These are phyloP conservation scores for Danio jaintianensis DNA, from an alignment of 2,797 vertebrate genomes.

Conservation along the genomic window DNA sequence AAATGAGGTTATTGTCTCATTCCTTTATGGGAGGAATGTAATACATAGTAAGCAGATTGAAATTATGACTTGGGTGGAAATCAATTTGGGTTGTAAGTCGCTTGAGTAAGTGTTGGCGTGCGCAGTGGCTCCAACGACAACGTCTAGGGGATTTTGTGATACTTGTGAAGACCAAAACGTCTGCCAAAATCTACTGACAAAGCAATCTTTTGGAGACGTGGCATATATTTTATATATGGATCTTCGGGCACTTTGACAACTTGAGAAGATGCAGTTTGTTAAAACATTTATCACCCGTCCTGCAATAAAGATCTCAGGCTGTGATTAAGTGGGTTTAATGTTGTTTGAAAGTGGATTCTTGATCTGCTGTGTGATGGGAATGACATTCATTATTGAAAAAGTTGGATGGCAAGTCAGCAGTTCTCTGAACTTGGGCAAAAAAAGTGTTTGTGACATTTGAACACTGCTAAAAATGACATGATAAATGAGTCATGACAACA, in stretches of 20 bases:
- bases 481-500: background rate
- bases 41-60: constrained; percentile 31
- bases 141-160: constrained; percentile 19
- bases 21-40: constrained; percentile 23
- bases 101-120: constrained; percentile 14
- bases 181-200: constrained; percentile 16
- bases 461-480: background rate
- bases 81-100: constrained; percentile 17
- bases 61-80: constrained; percentile 30
- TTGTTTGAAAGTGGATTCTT: background rate
- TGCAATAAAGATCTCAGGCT: background rate
- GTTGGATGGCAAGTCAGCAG: background rate
- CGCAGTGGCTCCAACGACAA: constrained; percentile 10
- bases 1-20: constrained; percentile 37
- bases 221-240: constrained; percentile 14
- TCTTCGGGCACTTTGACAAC: background rate
- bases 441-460: background rate
- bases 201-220: constrained; percentile 6
- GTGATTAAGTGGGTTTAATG: background rate
- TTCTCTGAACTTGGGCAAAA: background rate
- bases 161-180: constrained; percentile 14
- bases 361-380: constrained; percentile 1
- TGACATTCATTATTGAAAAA: background rate
- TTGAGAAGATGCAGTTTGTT: background rate
- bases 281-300: background rate